Evolutionary conservation across 2,113 vertebrate species (phyloP), one percentile per base, ranked within the genome.

Genomic region (Apus apus): DNA sequence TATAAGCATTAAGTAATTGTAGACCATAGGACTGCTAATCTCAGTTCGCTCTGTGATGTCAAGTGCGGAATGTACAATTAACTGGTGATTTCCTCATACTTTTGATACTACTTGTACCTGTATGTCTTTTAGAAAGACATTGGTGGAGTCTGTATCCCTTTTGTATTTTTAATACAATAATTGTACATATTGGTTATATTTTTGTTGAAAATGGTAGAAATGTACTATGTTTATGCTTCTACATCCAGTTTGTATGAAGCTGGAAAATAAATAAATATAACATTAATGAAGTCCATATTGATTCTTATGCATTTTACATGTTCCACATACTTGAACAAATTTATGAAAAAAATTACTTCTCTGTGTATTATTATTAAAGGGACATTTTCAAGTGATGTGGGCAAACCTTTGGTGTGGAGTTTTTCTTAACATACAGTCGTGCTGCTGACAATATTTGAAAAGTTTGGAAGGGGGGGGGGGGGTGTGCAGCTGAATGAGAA

Each of bases 131-230:
- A 99, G 98, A 99, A 99, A 99, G 99, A 99, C 99, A 99, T 99
- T 98, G 99, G 99, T 99, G 99, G 99, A 99, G 99, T 99, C 99
- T 96, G 99, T 99, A 99, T 99, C 98, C 98, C 98, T 99, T 98
- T 99, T 99, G 99, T 99, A 99, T 99, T 99, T 99, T 99, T 99
- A 99, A 99, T 99, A 99, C 99, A 99, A 99, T 99, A 99, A 99
- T 99, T 99, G 99, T 99, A 99, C 98, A 99, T 99, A 99, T 99
- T 99, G 99, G 99, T 99, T 99, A 98, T 99, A 99, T 99, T 99
- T 99, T 99, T 99, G 99, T 99, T 99, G 99, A 99, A 98, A 98
- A 98, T 98, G 98, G 98, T 99, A 99, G 98, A 99, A 99, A 99
- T 99, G 99, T 99, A 99, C 98, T 99, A 99, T 99, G 99, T 99